These are phyloP conservation scores for Opisthocomus hoazin DNA, from an alignment of 2,113 vertebrate genomes.

Conservation along the genomic window DNA sequence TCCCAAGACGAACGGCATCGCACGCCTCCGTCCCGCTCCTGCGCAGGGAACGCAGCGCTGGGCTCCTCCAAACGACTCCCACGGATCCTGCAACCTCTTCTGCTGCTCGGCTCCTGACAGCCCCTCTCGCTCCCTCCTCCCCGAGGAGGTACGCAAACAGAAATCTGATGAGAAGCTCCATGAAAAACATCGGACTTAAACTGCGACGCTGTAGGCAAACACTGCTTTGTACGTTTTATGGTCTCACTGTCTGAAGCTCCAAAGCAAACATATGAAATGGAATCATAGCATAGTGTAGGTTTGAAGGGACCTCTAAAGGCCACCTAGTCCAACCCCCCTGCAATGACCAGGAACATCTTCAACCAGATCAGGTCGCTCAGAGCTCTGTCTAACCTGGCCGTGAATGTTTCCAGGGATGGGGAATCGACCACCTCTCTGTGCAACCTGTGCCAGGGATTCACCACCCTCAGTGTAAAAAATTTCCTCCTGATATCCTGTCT, in stretches of 20 bases:
- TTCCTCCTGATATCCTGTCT: rapidly evolving
- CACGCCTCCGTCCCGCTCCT: not conserved
- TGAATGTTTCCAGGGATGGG: not conserved
- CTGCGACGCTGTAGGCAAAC: not conserved
- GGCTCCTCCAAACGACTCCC: not conserved
- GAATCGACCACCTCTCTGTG: not conserved
- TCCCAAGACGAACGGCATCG: rapidly evolving
- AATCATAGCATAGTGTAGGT: not conserved
- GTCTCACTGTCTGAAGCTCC: not conserved
- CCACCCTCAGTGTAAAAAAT: rapidly evolving
- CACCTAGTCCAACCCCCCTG: not conserved
- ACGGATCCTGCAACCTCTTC: not conserved
- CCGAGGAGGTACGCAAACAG: rapidly evolving
- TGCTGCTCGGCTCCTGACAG: not conserved
- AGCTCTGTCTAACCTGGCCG: not conserved
- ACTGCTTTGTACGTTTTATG: rapidly evolving
- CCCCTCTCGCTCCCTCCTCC: not conserved
- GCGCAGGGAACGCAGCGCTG: rapidly evolving
- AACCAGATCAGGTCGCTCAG: rapidly evolving
- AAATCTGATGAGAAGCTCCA: not conserved
- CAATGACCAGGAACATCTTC: not conserved
- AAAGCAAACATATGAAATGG: not conserved
- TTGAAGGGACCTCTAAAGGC: not conserved
- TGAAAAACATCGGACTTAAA: rapidly evolving
- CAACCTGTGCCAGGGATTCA: rapidly evolving